These are phyloP conservation scores for Dolomedes plantarius DNA, from an alignment of 2,888 invertebrate genomes.

Conservation along the genomic window DNA sequence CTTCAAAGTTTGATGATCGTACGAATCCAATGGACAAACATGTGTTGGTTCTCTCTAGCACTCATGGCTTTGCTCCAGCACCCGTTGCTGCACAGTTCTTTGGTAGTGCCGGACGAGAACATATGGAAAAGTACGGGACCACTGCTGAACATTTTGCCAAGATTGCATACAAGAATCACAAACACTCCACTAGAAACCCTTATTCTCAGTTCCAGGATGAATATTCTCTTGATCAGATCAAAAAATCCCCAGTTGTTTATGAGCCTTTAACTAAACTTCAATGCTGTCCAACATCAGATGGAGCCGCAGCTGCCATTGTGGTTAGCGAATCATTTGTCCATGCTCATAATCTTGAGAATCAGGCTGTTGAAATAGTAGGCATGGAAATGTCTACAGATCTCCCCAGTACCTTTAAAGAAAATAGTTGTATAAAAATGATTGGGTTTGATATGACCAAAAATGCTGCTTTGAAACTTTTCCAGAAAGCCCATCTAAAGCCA, in stretches of 20 bases:
- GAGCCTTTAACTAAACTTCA: constrained; percentile 96
- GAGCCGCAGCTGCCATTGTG: constrained; percentile 94
- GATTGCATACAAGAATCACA: constrained; percentile 98
- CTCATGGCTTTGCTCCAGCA: constrained; percentile 86
- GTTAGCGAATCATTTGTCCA: constrained; percentile 94
- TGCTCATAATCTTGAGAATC: constrained; percentile 86
- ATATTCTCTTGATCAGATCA: constrained; percentile 92
- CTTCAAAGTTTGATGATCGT: constrained; percentile 86
- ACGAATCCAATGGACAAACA: constrained; percentile 93
- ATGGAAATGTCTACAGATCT: constrained; percentile 98
- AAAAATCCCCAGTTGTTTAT: constrained; percentile 87
- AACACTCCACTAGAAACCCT: constrained; percentile 97
- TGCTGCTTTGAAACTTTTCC: constrained; percentile 86
- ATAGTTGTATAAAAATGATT: constrained; percentile 87
- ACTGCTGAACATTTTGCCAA: constrained; percentile 95
- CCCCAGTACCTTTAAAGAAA: constrained; percentile 87
- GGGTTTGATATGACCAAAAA: constrained; percentile 95
- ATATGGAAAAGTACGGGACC: constrained; percentile 96
- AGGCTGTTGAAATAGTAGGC: constrained; percentile 95
- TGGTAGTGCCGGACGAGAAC: constrained; percentile 96
- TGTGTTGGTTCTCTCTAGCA: constrained; percentile 88
- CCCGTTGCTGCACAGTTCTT: constrained; percentile 97
- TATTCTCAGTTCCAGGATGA: constrained; percentile 95
- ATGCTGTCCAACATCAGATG: constrained; percentile 99
- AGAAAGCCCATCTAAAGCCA: constrained; percentile 85